These are phyloP conservation scores for Odiellus spinosus DNA, from an alignment of 2,888 invertebrate genomes.

Conservation along the genomic window DNA sequence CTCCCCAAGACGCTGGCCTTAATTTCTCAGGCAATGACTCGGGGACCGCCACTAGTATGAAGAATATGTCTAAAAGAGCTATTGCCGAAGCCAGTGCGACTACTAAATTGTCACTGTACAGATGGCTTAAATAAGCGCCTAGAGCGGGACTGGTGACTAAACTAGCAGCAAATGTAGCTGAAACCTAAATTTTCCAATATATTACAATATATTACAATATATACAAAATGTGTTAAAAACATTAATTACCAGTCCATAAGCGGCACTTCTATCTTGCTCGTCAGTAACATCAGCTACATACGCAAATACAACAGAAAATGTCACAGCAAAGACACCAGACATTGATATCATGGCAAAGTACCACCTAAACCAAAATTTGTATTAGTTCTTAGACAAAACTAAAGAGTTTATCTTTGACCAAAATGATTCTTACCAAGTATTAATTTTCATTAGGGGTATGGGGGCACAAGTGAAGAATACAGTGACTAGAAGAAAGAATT, in stretches of 20 bases:
- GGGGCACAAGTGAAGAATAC: conserved; percentile 98
- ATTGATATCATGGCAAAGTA: conserved; percentile 99
- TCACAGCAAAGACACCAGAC: conserved; percentile 96
- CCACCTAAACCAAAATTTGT: conserved; percentile 46
- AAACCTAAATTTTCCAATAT: conserved; percentile 42
- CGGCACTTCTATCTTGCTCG: conserved; percentile 81
- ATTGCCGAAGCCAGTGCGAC: conserved; percentile 88
- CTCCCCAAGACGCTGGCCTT: conserved; percentile 57
- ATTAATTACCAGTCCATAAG: conserved; percentile 67
- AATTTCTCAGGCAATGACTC: conserved; percentile 94
- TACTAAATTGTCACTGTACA: conserved; percentile 65
- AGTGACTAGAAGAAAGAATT: conserved; percentile 90
- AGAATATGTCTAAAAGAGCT: conserved; percentile 89
- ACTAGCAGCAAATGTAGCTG: conserved; percentile 97
- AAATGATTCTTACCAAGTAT: conserved; percentile 59
- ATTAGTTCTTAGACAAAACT: neutral
- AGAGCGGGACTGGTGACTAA: conserved; percentile 96
- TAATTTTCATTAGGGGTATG: conserved; percentile 95
- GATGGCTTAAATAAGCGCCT: conserved; percentile 44
- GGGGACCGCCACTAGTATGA: conserved; percentile 93
- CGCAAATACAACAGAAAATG: conserved; percentile 97
- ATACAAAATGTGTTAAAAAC: neutral
- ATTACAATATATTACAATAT: neutral
- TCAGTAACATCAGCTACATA: conserved; percentile 99
- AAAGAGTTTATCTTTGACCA: neutral